phyloP scores from a whole-genome alignment of 2,113 vertebrate species.

The Empidonax traillii region DNA sequence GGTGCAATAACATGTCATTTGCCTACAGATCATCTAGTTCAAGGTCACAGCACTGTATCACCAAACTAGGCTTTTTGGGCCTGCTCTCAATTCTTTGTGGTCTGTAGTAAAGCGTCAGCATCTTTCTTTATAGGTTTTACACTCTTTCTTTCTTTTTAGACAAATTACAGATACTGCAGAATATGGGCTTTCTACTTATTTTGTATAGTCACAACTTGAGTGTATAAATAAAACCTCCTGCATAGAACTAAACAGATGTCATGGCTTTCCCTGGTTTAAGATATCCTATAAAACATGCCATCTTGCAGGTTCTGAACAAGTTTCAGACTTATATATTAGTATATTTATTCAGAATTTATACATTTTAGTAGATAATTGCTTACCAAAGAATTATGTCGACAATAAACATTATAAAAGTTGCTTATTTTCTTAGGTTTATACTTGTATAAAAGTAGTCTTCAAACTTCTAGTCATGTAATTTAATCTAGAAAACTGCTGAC shows the following conservation, averaged over 20 bases:
- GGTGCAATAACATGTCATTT: neutral
- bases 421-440: neutral
- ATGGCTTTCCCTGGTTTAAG: neutral
- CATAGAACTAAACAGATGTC: neutral
- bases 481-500: conserved; percentile 45
- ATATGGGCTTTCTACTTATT: neutral
- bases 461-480: neutral
- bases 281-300: neutral
- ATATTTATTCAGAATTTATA: neutral
- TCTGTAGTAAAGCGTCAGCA: neutral
- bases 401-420: neutral
- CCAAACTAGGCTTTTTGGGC: neutral
- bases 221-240: neutral
- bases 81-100: neutral
- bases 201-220: neutral
- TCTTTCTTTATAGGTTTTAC: neutral
- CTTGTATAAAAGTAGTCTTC: neutral
- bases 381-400: neutral
- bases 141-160: neutral
- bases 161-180: neutral
- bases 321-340: neutral
- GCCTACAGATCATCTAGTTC: neutral
- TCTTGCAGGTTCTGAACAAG: neutral
- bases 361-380: neutral
- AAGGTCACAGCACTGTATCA: neutral